Base-by-base conservation (phyloP, 2,888 invertebrate genomes). In the Epsilonema sp. region DNA sequence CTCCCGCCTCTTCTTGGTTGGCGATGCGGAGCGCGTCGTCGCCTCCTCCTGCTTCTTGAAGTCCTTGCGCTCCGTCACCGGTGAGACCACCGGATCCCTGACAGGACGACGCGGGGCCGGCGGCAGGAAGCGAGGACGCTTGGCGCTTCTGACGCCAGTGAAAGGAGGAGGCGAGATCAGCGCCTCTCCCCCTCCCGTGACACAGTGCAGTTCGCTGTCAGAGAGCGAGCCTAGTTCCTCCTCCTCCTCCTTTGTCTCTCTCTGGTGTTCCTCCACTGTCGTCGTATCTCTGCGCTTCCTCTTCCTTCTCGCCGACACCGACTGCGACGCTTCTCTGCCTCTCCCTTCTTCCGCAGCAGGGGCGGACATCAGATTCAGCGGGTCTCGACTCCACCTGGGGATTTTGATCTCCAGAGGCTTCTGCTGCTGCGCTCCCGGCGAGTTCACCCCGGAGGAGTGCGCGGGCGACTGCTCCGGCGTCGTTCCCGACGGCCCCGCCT, bases 381-480 rank as follows among this genome's bases (percentile, higher is more conserved):
- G 90, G 70, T 92, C 90, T 59, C 79, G 75, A 44, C 86, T 83
- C 65, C 90, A 86, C 26, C 82, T 82, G 44, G 89, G 90, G 63
- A 87, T 86, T 49, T 85, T 80, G 2, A 84, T 85, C 70, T 86
- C 84, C 54, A 89, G 79, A 2, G 48, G 45, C 39, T 56, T 55
- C 64, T 80, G 80, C 52, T 79, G 31, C n/a, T 24, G 22, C 37
- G 23, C 16, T n/a, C 19, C 42, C 19, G 24, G 42, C 8, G n/a
- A 26, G 16, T 4, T 75, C 51, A 80, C 73, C 45, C 78, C 78
- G n/a, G 82, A 82, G 37, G 80, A 80, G 46, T 84, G 80, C 61
- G 85, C 67, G 1, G 90, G 90, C 49, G 89, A 89, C 26, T 85
- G 84, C 61, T 83, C 80, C 45, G 89, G 89, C 19, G 89, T 89